Evolutionary conservation across 1,140 invertebrate genomes (phyloP).

Genomic region (silkworm (Bombyx mori)): DNA sequence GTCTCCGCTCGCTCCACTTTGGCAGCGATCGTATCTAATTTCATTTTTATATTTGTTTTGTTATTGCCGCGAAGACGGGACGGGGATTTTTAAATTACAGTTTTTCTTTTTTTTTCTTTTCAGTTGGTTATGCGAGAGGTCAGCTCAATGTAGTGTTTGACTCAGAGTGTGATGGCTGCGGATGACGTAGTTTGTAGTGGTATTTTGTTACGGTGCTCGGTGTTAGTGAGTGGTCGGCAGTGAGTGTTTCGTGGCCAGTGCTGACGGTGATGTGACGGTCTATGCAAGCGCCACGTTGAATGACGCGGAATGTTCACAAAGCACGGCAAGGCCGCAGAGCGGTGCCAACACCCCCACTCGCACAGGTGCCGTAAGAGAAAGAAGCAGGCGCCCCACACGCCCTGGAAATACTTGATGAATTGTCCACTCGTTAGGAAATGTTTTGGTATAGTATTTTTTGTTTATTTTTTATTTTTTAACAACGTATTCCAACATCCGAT

Average conservation of each 20-base stretch:
- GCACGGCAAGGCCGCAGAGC: slow-evolving; percentile 57
- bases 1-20: slow-evolving; percentile 23
- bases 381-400: slow-evolving; percentile 63
- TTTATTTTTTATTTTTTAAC: slow-evolving; percentile 28
- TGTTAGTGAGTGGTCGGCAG: slow-evolving; percentile 31
- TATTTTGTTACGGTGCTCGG: slow-evolving; percentile 38
- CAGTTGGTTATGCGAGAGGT: slow-evolving; percentile 52
- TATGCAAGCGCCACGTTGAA: slow-evolving; percentile 53
- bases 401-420: slow-evolving; percentile 72
- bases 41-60: slow-evolving; percentile 27
- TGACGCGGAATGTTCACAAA: slow-evolving; percentile 63
- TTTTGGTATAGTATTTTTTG: slow-evolving; percentile 69
- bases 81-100: slow-evolving; percentile 39
- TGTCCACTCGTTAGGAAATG: slow-evolving; percentile 73
- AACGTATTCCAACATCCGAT: neutral
- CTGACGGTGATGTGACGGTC: slow-evolving; percentile 62
- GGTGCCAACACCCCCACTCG: slow-evolving; percentile 48
- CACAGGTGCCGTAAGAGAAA: slow-evolving; percentile 65
- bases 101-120: slow-evolving; percentile 67
- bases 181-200: slow-evolving; percentile 51
- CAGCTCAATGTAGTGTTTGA: slow-evolving; percentile 38
- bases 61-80: slow-evolving; percentile 19
- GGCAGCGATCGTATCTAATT: slow-evolving; percentile 20
- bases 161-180: slow-evolving; percentile 51
- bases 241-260: slow-evolving; percentile 22